phyloP scores from a whole-genome alignment of 2,888 invertebrate species.

The Rutpela maculata region DNA sequence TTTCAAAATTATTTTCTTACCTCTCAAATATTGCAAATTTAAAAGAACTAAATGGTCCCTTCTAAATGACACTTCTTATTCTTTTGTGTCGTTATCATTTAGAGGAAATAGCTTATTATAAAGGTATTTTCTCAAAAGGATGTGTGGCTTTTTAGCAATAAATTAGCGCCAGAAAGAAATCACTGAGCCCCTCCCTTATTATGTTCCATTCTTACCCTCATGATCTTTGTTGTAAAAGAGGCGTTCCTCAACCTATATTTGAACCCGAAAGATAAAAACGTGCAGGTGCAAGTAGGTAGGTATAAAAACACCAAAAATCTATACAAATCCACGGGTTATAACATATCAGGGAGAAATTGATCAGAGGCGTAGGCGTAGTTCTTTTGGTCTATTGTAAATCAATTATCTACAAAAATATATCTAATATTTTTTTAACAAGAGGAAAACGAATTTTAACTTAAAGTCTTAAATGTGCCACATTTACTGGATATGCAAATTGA shows the following conservation, averaged over 20 bases:
- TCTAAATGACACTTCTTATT: background rate
- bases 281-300: constrained; percentile 36
- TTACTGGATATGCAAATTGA: no score
- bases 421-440: background rate
- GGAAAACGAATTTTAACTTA: no score
- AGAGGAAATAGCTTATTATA: background rate
- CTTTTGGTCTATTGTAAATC: background rate
- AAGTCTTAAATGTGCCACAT: no score
- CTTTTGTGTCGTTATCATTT: constrained; percentile 2
- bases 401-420: background rate
- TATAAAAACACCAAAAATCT: constrained; percentile 30
- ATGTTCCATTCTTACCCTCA: constrained; percentile 29
- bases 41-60: background rate
- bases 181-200: constrained; percentile 27
- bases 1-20: background rate
- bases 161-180: constrained; percentile 24
- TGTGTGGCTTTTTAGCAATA: constrained; percentile 25
- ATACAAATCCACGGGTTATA: constrained; percentile 21
- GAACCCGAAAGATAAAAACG: constrained; percentile 16
- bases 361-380: constrained; percentile 13
- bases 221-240: constrained; percentile 21
- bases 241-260: constrained; percentile 25
- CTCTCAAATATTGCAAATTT: background rate
- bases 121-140: constrained; percentile 14
- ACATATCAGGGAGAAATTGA: background rate